Evolutionary conservation across 2,797 vertebrate genomes (phyloP), one percentile per base, ranked within the genome.

Genomic region (Falco naumanni): DNA sequence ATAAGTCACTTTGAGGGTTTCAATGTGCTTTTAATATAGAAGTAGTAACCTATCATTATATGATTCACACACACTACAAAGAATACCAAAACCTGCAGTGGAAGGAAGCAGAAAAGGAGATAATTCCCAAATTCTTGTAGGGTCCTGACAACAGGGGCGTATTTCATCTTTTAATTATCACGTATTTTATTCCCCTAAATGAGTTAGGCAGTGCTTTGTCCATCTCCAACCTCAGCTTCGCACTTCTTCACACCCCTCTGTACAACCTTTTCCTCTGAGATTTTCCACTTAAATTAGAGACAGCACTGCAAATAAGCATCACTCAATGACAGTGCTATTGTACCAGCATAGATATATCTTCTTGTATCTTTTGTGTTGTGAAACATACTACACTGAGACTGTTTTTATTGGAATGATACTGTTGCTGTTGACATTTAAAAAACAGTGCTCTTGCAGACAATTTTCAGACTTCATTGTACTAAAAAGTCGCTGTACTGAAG

Each of bases 261-360:
- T 3, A 8, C 11, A 31, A 9, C 4, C 29, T 45, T 50, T 65
- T 39, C 31, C 16, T 48, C 43, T 50, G 51, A 64, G 88, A 28
- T 8, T 53, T 54, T 60, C 14, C 16, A 31, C 47, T 50, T 33
- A 2, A 10, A 22, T 8, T 4, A 21, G 48, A 57, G 37, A 24
- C 37, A 53, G 26, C 43, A 17, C 0, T 29, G 25, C 37, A 60
- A 17, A 5, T 0, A 18, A 47, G 26, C 31, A 43, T 18, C 20
- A 8, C 61, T 7, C 25, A 1, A 1, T 3, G 14, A 41, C 3
- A 33, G 34, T 5, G 56, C 26, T 34, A 2, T 3, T 26, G 33
- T 16, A 31, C 17, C 26, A 16, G 29, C 25, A 29, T 1, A 47
- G 50, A 25, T 19, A 2, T 8, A 10, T 4, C 64, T 39, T 15